Conservation (phyloP, 2,888 invertebrate genomes). For the Patella caerulea region DNA sequence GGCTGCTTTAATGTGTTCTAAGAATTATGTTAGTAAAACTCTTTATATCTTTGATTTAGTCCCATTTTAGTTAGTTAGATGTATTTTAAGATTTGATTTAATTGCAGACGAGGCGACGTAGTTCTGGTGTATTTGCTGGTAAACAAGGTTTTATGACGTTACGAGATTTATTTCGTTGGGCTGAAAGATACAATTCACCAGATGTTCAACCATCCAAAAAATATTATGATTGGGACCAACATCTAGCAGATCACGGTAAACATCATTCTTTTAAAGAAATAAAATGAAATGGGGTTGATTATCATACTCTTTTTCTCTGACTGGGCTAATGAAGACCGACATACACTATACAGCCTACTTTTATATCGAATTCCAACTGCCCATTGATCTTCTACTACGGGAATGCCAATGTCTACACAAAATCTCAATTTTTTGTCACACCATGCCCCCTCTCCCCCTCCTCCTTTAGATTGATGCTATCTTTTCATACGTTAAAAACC, state of each 20-base stretch:
- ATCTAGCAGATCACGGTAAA: constrained; percentile 83
- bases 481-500: no score
- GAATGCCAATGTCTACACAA: no score
- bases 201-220: constrained; percentile 72
- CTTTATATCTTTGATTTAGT: neutral
- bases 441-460: no score
- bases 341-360: no score
- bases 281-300: neutral
- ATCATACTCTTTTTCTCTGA: neutral
- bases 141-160: constrained; percentile 93
- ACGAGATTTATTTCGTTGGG: constrained; percentile 97
- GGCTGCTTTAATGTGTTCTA: no score
- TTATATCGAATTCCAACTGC: no score
- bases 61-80: neutral
- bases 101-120: constrained; percentile 79
- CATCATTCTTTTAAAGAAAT: neutral
- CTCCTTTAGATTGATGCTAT: no score
- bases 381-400: no score
- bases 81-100: neutral
- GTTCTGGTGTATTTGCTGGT: constrained; percentile 90
- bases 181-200: constrained; percentile 83
- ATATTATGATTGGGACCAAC: constrained; percentile 96
- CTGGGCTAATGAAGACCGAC: no score
- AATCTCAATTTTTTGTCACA: no score
- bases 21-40: no score